Conservation (phyloP, 2,888 invertebrate genomes). For the Dexiosoma caninum region DNA sequence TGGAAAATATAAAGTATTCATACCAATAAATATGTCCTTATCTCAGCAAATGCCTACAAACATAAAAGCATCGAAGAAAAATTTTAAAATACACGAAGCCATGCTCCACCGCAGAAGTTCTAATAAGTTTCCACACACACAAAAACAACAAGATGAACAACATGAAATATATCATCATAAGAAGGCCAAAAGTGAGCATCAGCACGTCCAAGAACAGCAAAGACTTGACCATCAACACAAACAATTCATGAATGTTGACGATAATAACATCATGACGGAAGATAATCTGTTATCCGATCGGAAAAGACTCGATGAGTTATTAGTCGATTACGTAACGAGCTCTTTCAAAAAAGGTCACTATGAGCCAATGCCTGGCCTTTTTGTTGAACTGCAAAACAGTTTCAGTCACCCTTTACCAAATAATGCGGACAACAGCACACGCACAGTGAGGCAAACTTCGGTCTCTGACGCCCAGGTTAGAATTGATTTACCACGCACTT, state of each 20-base stretch:
- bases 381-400: slow-evolving; percentile 69
- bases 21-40: background rate
- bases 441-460: slow-evolving; percentile 77
- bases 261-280: slow-evolving; percentile 22
- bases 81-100: background rate
- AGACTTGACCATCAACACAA: background rate
- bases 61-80: background rate
- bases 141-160: background rate
- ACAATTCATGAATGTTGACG: background rate
- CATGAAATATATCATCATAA: background rate
- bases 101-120: background rate
- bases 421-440: background rate
- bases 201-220: background rate
- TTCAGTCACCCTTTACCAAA: slow-evolving; percentile 64
- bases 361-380: slow-evolving; percentile 70
- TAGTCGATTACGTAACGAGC: slow-evolving; percentile 71
- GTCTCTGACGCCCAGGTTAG: slow-evolving; percentile 77
- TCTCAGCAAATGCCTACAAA: background rate
- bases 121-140: slow-evolving; percentile 5
- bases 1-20: slow-evolving; percentile 13
- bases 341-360: slow-evolving; percentile 72
- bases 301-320: slow-evolving; percentile 70
- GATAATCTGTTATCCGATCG: slow-evolving; percentile 66
- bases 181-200: background rate
- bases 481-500: slow-evolving; percentile 81